Conservation (phyloP, 2,113 vertebrate species). For the Rutilus rutilus region DNA sequence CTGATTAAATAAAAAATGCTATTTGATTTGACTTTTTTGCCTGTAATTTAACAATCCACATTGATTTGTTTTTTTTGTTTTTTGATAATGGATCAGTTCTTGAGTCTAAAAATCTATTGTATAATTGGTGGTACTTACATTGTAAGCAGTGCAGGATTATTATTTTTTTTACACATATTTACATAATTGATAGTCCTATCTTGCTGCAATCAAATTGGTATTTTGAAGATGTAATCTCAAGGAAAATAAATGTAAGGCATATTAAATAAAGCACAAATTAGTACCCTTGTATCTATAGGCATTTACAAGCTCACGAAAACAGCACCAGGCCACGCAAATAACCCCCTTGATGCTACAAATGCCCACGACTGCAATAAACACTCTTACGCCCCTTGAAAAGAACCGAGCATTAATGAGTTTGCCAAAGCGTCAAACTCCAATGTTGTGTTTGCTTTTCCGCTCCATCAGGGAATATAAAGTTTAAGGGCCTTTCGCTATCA, state of each 20-base stretch:
- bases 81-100: not conserved
- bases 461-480: slow-evolving; percentile 54
- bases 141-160: not conserved
- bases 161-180: not conserved
- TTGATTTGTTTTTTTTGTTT: not conserved
- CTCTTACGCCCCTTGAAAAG: slow-evolving; percentile 2
- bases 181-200: not conserved
- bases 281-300: slow-evolving; percentile 50
- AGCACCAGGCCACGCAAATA: slow-evolving; percentile 48
- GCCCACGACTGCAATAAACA: slow-evolving; percentile 33
- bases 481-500: slow-evolving; percentile 58
- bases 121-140: not conserved
- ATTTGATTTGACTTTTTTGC: not conserved
- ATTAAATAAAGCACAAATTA: slow-evolving; percentile 49
- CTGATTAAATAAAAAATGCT: not conserved
- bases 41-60: not conserved
- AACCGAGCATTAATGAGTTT: slow-evolving; percentile 55
- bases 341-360: slow-evolving; percentile 37
- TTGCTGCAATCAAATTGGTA: not conserved
- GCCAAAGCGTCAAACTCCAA: slow-evolving; percentile 38
- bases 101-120: not conserved
- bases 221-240: not conserved
- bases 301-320: slow-evolving; percentile 54
- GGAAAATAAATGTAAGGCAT: not conserved
- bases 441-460: slow-evolving; percentile 50